Percentiles rank a stretch among this genome's conserved stretches.
These are phyloP conservation scores for Bellardia bayeri DNA, from an alignment of 2,888 invertebrate genomes.

Conservation along the genomic window DNA sequence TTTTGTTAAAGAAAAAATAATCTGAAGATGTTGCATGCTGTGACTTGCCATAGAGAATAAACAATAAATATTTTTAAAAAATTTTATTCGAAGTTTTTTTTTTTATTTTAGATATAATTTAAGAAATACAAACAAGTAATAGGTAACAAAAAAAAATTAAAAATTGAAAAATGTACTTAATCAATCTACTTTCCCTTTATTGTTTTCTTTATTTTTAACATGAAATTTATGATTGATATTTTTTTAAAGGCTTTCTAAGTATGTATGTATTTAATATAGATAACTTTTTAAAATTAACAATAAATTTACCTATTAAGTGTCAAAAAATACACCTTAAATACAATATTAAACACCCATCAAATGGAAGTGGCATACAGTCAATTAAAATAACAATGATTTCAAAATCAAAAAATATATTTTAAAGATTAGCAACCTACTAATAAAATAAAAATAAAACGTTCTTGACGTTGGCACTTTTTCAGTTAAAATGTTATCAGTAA, in stretches of 20 bases:
- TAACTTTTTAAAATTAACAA: not conserved
- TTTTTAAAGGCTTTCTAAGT: not conserved
- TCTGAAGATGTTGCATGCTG: not conserved
- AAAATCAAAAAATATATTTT: not conserved
- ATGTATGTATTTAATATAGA: not conserved
- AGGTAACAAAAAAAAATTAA: not conserved
- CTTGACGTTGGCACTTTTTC: constrained; percentile 14
- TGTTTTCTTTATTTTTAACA: too few species aligned
- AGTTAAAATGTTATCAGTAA: constrained; percentile 31
- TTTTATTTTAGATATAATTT: not conserved
- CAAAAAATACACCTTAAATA: too few species aligned
- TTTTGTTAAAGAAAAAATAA: constrained; percentile 1
- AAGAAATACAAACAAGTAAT: not conserved
- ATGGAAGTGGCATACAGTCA: not conserved
- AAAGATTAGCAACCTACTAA: not conserved
- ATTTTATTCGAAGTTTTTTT: too few species aligned
- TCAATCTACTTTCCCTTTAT: too few species aligned
- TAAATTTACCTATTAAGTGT: not conserved
- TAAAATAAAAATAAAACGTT: not conserved
- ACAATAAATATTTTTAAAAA: too few species aligned
- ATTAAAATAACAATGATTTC: not conserved
- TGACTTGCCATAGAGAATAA: not conserved
- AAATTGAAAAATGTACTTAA: too few species aligned
- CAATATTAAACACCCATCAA: not conserved
- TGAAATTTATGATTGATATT: not conserved